These are phyloP conservation scores for Ranitomeya variabilis DNA, from an alignment of 2,113 vertebrate genomes.

Conservation along the genomic window DNA sequence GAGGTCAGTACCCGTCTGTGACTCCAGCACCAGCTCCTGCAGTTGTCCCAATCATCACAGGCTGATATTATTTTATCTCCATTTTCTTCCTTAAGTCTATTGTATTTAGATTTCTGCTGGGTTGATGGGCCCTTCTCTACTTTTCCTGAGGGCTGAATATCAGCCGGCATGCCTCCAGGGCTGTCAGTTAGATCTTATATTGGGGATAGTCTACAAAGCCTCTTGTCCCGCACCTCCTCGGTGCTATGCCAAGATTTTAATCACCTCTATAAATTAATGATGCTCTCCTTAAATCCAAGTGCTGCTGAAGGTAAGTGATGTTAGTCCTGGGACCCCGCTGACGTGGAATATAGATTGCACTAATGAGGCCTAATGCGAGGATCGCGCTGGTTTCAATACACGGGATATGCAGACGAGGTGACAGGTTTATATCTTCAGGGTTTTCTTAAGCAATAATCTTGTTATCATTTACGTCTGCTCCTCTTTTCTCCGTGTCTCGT, in stretches of 20 bases:
- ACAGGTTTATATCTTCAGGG: neutral
- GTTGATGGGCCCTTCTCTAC: neutral
- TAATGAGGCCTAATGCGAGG: slow-evolving; percentile 21
- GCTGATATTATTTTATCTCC: neutral
- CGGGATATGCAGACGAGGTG: neutral
- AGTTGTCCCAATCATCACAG: too few species aligned
- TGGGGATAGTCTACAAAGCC: neutral
- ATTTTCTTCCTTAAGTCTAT: neutral
- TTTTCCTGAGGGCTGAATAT: slow-evolving; percentile 14
- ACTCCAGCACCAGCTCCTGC: too few species aligned
- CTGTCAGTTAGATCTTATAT: slow-evolving; percentile 31
- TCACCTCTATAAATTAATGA: slow-evolving; percentile 14
- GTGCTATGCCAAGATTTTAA: slow-evolving; percentile 1
- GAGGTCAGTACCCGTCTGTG: neutral
- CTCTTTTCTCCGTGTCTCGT: neutral
- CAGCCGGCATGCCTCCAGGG: neutral
- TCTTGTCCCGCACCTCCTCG: neutral
- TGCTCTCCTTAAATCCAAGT: neutral
- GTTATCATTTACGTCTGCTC: neutral
- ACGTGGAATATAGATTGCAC: slow-evolving; percentile 1
- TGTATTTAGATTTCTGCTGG: slow-evolving; percentile 4
- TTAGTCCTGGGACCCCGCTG: slow-evolving; percentile 5
- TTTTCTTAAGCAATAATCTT: slow-evolving; percentile 1
- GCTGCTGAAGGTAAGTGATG: neutral
- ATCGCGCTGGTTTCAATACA: neutral